Evolutionary conservation across 30 jellyfish, hydroid and myxozoan genomes (phyloP).

Genomic region (Aurelia aurita complex sp. Pacific): DNA sequence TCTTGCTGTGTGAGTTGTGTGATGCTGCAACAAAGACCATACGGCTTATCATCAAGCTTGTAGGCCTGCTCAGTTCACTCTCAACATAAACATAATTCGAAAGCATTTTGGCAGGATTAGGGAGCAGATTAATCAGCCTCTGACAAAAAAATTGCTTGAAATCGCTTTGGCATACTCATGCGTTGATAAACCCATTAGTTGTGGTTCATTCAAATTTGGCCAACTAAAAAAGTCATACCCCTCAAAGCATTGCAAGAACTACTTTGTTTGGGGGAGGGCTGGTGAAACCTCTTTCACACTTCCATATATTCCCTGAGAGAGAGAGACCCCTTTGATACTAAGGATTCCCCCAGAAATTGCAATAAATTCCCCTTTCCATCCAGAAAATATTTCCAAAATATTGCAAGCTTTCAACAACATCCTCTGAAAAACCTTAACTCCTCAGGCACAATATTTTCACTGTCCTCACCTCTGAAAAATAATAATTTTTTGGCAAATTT

Average conservation of each 20-base stretch:
- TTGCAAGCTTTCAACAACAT: no score
- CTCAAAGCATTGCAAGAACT: background rate
- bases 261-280: no score
- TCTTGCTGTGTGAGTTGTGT: background rate
- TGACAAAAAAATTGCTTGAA: constrained; percentile 31
- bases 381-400: no score
- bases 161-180: constrained; percentile 28
- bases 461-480: no score
- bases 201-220: constrained; percentile 41
- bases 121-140: constrained; percentile 20
- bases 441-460: no score
- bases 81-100: constrained; percentile 43
- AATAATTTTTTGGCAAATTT: no score
- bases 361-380: no score
- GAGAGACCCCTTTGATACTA: background rate
- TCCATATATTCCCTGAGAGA: background rate
- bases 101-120: constrained; percentile 71
- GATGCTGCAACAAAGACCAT: constrained; percentile 26
- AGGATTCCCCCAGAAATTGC: no score
- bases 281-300: no score
- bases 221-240: constrained; percentile 13
- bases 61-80: constrained; percentile 28
- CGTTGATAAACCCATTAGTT: constrained; percentile 54
- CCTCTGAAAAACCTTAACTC: no score
- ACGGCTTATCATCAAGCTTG: constrained; percentile 2